A percentile compares a stretch with the other conserved stretches of the same genome.
phyloP scores from a whole-genome alignment of 2,888 invertebrate species.

The Microplitis deprimator region DNA sequence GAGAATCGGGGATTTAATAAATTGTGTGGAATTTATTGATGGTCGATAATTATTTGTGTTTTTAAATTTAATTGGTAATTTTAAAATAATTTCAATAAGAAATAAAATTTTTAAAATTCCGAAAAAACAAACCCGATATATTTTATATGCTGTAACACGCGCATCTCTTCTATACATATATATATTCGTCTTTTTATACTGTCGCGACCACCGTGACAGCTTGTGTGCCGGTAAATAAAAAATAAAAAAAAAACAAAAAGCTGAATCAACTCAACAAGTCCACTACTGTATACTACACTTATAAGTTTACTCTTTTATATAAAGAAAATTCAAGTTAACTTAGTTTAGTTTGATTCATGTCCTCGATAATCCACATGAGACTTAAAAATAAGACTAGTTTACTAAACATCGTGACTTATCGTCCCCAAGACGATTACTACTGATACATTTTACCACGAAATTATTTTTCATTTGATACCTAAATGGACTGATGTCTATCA shows the following conservation, averaged over 20 bases:
- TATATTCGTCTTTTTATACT: conserved; percentile 16
- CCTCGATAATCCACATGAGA: conserved; percentile 5
- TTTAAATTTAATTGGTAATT: conserved; percentile 1
- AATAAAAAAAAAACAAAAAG: conserved; percentile 5
- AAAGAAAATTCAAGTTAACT: too few species aligned
- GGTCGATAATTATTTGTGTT: conserved; percentile 17
- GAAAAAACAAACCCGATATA: background rate
- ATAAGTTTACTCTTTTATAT: too few species aligned
- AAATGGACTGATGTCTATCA: conserved; percentile 26
- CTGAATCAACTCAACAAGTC: background rate
- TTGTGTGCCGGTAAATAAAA: conserved; percentile 15
- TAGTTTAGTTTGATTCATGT: too few species aligned
- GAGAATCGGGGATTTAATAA: background rate
- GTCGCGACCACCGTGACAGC: conserved; percentile 23
- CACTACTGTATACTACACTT: background rate
- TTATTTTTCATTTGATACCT: conserved; percentile 36
- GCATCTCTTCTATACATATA: background rate
- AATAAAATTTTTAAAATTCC: conserved; percentile 6
- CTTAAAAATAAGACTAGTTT: background rate
- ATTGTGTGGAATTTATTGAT: background rate
- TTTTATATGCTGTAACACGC: background rate
- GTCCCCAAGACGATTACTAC: conserved; percentile 51
- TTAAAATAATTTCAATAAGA: background rate
- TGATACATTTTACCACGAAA: conserved; percentile 49
- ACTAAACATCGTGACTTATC: conserved; percentile 44